Evolutionary conservation across 1,140 invertebrate genomes (phyloP).

Genomic region (Chrysoperla carnea): DNA sequence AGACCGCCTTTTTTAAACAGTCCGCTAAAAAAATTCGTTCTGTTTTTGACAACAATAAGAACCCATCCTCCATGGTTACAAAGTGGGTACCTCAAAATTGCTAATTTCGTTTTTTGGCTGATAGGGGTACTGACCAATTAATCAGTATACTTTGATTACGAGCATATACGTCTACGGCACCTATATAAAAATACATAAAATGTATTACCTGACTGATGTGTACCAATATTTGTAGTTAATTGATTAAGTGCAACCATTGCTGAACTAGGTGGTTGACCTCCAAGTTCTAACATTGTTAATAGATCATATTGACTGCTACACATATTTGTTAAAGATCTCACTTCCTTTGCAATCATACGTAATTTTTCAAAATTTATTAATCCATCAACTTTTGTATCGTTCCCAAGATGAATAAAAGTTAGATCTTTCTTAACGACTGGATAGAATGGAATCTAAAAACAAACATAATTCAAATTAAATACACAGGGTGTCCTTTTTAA

Average conservation of each 20-base stretch:
- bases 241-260: conserved; percentile 82
- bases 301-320: conserved; percentile 86
- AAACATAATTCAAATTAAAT: conserved; percentile 3
- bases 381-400: conserved; percentile 83
- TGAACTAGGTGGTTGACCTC: conserved; percentile 69
- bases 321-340: conserved; percentile 86
- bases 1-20: no score
- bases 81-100: no score
- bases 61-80: no score
- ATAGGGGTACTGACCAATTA: no score
- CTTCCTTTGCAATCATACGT: conserved; percentile 96
- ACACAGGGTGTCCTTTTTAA: no score
- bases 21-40: no score
- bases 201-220: conserved; percentile 6
- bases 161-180: no score
- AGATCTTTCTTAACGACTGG: conserved; percentile 94
- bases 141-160: no score
- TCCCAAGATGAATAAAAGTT: conserved; percentile 94
- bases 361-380: conserved; percentile 98
- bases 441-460: conserved; percentile 80
- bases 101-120: no score
- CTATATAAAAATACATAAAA: no score
- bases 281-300: conserved; percentile 64
- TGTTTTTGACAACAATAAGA: no score
- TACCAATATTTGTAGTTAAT: conserved; percentile 46